These are phyloP conservation scores for Crax fasciolata DNA, from an alignment of 2,797 vertebrate species.

Conservation along the genomic window DNA sequence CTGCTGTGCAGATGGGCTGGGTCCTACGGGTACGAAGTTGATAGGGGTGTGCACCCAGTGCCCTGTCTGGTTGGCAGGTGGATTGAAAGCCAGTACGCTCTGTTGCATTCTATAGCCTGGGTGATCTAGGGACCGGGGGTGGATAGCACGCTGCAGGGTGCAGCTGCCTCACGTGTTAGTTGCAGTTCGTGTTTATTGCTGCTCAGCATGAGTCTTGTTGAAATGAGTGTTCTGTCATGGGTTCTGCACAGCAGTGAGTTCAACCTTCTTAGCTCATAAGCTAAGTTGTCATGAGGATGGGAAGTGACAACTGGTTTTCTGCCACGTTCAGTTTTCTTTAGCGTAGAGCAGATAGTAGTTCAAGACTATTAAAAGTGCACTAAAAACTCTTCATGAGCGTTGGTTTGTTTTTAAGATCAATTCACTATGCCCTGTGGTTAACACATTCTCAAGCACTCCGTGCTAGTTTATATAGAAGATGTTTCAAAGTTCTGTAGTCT, in stretches of 20 bases:
- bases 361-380: background rate
- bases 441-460: background rate
- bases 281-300: background rate
- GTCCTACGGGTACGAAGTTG: background rate
- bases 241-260: background rate
- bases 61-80: background rate
- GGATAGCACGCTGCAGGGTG: rapidly evolving
- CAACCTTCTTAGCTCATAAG: background rate
- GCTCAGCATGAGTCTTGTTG: background rate
- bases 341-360: background rate
- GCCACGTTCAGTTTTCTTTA: background rate
- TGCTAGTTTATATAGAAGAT: background rate
- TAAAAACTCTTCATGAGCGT: background rate
- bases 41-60: background rate
- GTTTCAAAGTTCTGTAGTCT: background rate
- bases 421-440: background rate
- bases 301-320: background rate
- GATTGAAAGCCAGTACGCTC: rapidly evolving
- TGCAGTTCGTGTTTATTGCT: background rate
- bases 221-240: background rate
- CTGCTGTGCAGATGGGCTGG: background rate
- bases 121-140: background rate
- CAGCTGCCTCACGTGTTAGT: background rate
- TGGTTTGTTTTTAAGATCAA: background rate
- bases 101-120: background rate